Evolutionary conservation across 2,888 invertebrate species (phyloP).

Genomic region (Lumbricus terrestris): DNA sequence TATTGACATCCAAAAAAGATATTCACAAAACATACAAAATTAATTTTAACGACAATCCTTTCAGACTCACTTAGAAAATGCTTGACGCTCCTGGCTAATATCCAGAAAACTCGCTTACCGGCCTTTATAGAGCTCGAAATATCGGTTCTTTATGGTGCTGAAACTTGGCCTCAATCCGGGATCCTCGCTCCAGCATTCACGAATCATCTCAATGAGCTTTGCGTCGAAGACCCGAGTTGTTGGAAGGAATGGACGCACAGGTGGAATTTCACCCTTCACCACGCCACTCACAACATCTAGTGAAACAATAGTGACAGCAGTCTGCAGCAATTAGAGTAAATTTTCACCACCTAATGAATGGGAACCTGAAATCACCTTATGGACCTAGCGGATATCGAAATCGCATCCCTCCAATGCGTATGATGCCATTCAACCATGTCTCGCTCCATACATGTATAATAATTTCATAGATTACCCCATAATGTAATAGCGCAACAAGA

Average conservation of each 20-base stretch:
- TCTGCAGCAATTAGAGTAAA: too few species aligned
- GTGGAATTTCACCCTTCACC: slow-evolving; percentile 15
- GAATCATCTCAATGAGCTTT: slow-evolving; percentile 62
- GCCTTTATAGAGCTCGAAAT: slow-evolving; percentile 29
- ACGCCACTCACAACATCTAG: slow-evolving; percentile 25
- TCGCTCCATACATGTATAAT: too few species aligned
- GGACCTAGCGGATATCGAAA: too few species aligned
- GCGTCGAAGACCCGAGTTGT: neutral
- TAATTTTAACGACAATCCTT: neutral
- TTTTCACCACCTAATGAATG: too few species aligned
- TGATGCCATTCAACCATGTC: too few species aligned
- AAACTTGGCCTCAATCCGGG: slow-evolving; percentile 86
- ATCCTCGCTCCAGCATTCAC: slow-evolving; percentile 91
- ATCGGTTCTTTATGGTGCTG: slow-evolving; percentile 25
- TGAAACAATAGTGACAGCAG: too few species aligned
- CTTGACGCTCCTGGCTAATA: neutral
- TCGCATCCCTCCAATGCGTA: too few species aligned
- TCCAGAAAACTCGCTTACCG: slow-evolving; percentile 64
- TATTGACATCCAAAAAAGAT: too few species aligned
- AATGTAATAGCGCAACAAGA: neutral
- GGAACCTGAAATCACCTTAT: too few species aligned
- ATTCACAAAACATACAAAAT: too few species aligned
- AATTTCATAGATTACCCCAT: too few species aligned
- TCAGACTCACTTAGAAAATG: neutral
- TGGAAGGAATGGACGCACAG: slow-evolving; percentile 22